phyloP scores from a whole-genome alignment of 2,888 invertebrate species.

The Mongoloraphidia duomilia region DNA sequence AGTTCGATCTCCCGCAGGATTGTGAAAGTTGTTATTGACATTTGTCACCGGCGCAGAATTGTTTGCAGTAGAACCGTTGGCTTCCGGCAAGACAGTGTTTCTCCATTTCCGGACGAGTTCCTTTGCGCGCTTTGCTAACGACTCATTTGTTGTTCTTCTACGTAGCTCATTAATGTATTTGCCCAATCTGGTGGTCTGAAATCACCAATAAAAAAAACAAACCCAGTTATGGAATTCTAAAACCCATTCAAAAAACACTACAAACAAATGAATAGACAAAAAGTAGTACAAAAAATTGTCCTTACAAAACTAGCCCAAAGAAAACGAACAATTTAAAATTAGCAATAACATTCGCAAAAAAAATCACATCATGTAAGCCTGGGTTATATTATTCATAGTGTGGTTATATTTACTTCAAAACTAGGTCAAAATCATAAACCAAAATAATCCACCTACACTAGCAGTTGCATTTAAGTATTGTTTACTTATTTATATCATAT shows the following conservation, averaged over 20 bases:
- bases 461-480: too few relatives aligned
- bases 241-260: not conserved
- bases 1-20: constrained; percentile 12
- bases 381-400: too few relatives aligned
- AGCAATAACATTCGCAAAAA: too few relatives aligned
- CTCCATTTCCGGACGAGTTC: constrained; percentile 87
- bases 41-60: constrained; percentile 11
- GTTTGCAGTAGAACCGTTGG: constrained; percentile 20
- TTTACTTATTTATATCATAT: too few relatives aligned
- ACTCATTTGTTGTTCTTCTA: constrained; percentile 69
- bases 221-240: not conserved
- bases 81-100: constrained; percentile 58
- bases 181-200: constrained; percentile 84
- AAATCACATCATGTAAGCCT: too few relatives aligned
- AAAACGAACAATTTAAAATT: too few relatives aligned
- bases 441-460: too few relatives aligned
- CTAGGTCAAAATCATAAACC: too few relatives aligned
- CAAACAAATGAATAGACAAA: constrained; percentile 14
- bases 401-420: too few relatives aligned
- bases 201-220: constrained; percentile 10
- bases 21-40: constrained; percentile 16
- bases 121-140: constrained; percentile 78
- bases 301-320: too few relatives aligned
- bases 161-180: constrained; percentile 86
- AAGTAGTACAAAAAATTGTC: constrained; percentile 26